Conservation (phyloP, 2,888 invertebrate genomes). For the Chloroclystis v-ata region DNA sequence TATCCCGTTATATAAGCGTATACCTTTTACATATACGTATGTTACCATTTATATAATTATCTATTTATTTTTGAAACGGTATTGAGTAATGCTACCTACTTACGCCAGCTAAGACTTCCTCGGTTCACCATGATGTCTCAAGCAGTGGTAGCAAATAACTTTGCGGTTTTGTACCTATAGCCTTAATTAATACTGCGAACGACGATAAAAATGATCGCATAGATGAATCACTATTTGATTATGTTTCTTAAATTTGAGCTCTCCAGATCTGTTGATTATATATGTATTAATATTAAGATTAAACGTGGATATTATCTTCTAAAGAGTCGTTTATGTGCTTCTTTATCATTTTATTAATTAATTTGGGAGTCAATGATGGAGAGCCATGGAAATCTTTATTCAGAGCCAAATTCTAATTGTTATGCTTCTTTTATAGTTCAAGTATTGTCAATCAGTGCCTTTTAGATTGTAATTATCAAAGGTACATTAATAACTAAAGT, state of each 20-base stretch:
- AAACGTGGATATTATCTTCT: neutral
- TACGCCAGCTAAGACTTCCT: no score
- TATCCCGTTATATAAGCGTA: slow-evolving; percentile 4
- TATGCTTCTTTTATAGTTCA: slow-evolving; percentile 17
- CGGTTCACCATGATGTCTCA: no score
- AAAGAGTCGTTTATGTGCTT: no score
- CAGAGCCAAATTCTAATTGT: slow-evolving; percentile 15
- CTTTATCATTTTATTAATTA: no score
- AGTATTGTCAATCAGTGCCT: slow-evolving; percentile 46
- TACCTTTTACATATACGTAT: slow-evolving; percentile 18
- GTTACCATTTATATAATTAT: slow-evolving; percentile 14
- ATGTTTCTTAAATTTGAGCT: no score
- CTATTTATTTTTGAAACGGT: neutral
- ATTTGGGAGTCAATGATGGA: neutral
- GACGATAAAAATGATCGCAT: no score
- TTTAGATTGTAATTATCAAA: slow-evolving; percentile 38
- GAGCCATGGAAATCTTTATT: slow-evolving; percentile 7
- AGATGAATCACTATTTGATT: no score
- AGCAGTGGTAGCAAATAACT: no score
- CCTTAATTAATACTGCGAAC: no score
- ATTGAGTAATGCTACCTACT: neutral
- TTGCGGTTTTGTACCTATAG: no score
- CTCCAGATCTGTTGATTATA: no score
- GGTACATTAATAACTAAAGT: slow-evolving; percentile 30
- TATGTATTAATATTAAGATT: neutral